Evolutionary conservation across 64 coral and sea anemone species (phyloP), one percentile per base, ranked within the genome.

Genomic region (Catalaphyllia jardinei): DNA sequence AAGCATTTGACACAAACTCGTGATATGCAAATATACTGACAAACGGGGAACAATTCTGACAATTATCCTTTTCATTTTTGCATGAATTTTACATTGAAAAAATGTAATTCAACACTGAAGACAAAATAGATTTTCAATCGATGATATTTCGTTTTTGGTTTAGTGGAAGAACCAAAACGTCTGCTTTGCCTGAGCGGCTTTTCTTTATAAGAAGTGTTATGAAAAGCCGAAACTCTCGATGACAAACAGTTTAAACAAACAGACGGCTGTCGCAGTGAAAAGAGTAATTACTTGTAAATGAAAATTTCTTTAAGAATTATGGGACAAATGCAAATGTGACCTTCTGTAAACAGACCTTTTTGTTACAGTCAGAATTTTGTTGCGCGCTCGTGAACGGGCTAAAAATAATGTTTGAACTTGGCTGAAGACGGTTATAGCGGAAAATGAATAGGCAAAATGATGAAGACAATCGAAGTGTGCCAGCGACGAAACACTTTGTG

Each of bases 261-360:
- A 83, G 20, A 59, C 24, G 1, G 31, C 59, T 64, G 31, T n/a
- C 61, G 16, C 61, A 11, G 18, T 83, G 79, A 83, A 67, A 83
- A 83, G 79, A 83, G 62, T 83, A 83, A 83, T 83, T 83, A 83
- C 61, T 65, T 31, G 55, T 38, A 24, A 83, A 67, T 80, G 78
- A 80, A 80, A 79, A 31, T 31, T 60, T 83, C 19, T 83, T 67
- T 61, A 27, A 65, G 60, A 60, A 65, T 39, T 82, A 42, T 54
- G 18, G 29, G 10, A 17, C 29, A 52, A 62, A 80, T 80, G 78
- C 78, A 80, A 80, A 80, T 80, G 24, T 80, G 29, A 80, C 54
- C 14, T 60, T 31, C 25, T 2, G 52, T n/a, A 80, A 80, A 80
- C 78, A 80, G n/a, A 20, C 5, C 5, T 42, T 52, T 54, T 30